A percentile compares a stretch with the other conserved stretches of the same genome.
phyloP scores from a whole-genome alignment of 2,888 invertebrate species.

The Polydrusus cervinus region DNA sequence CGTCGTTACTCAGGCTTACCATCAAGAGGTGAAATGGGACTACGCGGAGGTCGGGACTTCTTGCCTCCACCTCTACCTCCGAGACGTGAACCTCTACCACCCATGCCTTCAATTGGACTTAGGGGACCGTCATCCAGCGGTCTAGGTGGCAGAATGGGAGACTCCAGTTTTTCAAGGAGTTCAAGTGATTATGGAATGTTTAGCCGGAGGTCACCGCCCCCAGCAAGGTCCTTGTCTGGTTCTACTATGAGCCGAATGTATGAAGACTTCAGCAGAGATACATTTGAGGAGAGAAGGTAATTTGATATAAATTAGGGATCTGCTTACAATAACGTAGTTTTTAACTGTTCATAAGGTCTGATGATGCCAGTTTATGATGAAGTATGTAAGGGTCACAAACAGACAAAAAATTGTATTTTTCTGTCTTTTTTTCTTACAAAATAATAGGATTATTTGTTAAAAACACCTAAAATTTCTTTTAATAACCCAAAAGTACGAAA shows the following conservation, averaged over 20 bases:
- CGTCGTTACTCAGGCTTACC: conserved; percentile 81
- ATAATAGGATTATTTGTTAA: too few species aligned
- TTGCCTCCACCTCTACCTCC: conserved; percentile 82
- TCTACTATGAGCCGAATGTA: conserved; percentile 79
- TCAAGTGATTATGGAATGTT: conserved; percentile 83
- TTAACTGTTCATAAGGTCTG: too few species aligned
- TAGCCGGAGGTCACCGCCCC: conserved; percentile 88
- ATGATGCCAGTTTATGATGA: too few species aligned
- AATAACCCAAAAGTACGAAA: too few species aligned
- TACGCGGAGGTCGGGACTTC: conserved; percentile 77
- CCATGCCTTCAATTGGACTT: conserved; percentile 75
- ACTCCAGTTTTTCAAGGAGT: conserved; percentile 75
- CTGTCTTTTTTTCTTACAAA: too few species aligned
- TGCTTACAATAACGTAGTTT: too few species aligned
- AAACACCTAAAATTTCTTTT: too few species aligned
- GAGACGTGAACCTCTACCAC: conserved; percentile 85
- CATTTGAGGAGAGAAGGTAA: conserved; percentile 90
- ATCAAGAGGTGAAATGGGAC: conserved; percentile 71
- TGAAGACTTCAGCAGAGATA: conserved; percentile 91
- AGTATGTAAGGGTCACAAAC: too few species aligned
- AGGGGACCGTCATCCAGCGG: conserved; percentile 77
- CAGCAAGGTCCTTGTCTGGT: conserved; percentile 69
- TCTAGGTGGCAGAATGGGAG: conserved; percentile 80
- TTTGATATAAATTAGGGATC: too few species aligned
- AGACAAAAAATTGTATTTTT: too few species aligned